A percentile compares a stretch with the other conserved stretches of the same genome.
These are phyloP conservation scores for Aptenodytes forsteri DNA, from an alignment of 2,113 vertebrate genomes.

Conservation along the genomic window DNA sequence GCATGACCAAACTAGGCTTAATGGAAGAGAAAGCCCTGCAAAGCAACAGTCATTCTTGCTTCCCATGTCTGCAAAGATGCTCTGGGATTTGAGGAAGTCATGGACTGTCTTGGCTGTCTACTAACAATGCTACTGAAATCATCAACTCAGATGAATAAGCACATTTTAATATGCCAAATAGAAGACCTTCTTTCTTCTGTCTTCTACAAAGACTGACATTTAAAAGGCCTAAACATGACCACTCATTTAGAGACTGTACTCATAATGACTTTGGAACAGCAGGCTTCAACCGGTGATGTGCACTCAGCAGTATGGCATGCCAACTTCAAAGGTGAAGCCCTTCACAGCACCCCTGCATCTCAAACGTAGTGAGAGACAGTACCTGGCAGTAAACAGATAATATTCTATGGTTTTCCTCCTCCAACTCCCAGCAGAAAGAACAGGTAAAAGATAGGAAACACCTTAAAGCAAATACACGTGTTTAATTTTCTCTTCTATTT, in stretches of 20 bases:
- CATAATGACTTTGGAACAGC: background rate
- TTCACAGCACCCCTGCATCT: background rate
- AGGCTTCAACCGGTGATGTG: background rate
- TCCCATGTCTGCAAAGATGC: background rate
- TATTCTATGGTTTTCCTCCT: background rate
- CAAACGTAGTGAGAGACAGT: accelerated
- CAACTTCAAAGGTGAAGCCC: background rate
- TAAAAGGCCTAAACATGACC: background rate
- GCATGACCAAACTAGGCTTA: background rate
- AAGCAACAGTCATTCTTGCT: background rate
- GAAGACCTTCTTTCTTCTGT: background rate
- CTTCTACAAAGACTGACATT: conserved; percentile 6
- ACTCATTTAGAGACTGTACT: background rate
- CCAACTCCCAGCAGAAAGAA: background rate
- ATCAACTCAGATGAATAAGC: background rate
- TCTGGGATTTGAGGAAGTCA: background rate
- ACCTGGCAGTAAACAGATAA: background rate
- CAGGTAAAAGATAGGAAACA: background rate
- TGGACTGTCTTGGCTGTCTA: background rate
- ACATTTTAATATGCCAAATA: background rate
- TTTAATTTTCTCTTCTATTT: background rate
- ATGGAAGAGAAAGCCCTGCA: background rate
- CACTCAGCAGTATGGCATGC: background rate
- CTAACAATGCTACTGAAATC: background rate
- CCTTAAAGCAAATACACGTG: background rate